A percentile compares a stretch with the other conserved stretches of the same genome.
These are phyloP conservation scores for Clanis bilineata DNA, from an alignment of 2,888 invertebrate species.

Conservation along the genomic window DNA sequence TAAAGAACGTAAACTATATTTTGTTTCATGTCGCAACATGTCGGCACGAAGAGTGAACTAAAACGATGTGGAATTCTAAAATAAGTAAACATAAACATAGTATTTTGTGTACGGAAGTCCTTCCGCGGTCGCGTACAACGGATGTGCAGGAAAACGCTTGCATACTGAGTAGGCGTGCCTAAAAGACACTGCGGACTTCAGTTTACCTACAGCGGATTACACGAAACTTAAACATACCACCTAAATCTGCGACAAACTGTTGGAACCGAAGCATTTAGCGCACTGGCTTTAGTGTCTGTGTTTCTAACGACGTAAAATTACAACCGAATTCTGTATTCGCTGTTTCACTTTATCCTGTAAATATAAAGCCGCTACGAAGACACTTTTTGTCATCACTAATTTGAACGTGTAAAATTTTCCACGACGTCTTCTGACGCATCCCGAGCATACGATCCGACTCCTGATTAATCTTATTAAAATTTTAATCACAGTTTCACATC, in stretches of 20 bases:
- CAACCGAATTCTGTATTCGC: constrained; percentile 35
- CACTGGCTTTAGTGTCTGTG: constrained; percentile 50
- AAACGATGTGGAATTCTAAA: constrained; percentile 71
- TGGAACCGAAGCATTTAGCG: constrained; percentile 58
- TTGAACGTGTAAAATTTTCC: constrained; percentile 11
- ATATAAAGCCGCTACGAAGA: background rate
- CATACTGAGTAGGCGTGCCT: constrained; percentile 81
- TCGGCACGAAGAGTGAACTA: constrained; percentile 75
- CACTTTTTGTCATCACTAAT: constrained; percentile 7
- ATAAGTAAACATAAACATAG: constrained; percentile 75
- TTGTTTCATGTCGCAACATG: constrained; percentile 65
- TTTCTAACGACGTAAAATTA: constrained; percentile 47
- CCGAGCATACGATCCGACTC: constrained; percentile 27
- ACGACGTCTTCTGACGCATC: constrained; percentile 20
- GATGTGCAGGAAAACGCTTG: constrained; percentile 80
- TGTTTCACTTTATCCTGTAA: constrained; percentile 36
- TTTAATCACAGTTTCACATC: constrained; percentile 61
- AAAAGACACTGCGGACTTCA: constrained; percentile 81
- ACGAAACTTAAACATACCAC: constrained; percentile 77
- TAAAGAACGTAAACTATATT: constrained; percentile 62
- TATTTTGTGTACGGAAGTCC: constrained; percentile 80
- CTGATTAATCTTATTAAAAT: constrained; percentile 71
- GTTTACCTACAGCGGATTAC: constrained; percentile 76
- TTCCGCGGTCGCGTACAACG: constrained; percentile 78
- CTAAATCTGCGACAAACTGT: constrained; percentile 70